Evolutionary conservation across 1,140 invertebrate genomes (phyloP).

Genomic region (Conopomorpha cramerella): DNA sequence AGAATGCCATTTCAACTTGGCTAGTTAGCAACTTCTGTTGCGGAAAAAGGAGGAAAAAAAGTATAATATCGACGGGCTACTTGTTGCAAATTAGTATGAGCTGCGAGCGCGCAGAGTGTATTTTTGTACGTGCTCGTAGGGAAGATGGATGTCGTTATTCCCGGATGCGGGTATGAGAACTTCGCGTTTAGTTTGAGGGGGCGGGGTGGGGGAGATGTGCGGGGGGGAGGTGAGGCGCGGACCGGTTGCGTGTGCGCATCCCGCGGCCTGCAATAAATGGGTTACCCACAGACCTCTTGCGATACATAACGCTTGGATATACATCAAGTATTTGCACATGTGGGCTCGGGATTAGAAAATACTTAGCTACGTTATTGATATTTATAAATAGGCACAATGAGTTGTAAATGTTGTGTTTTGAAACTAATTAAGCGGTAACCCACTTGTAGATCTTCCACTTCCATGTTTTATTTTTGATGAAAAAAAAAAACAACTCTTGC

Average conservation of each 20-base stretch:
- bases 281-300: conserved; percentile 55
- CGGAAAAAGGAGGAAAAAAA: conserved; percentile 22
- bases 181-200: conserved; percentile 13
- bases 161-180: conserved; percentile 39
- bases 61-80: conserved; percentile 1
- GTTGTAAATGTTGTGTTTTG: too few relatives aligned
- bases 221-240: conserved; percentile 11
- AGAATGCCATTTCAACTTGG: conserved; percentile 35
- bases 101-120: background rate
- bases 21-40: conserved; percentile 16
- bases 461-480: too few relatives aligned
- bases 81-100: background rate
- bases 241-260: conserved; percentile 34
- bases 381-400: too few relatives aligned
- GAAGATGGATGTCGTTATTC: conserved; percentile 25
- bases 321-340: too few relatives aligned
- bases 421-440: too few relatives aligned
- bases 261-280: conserved; percentile 36
- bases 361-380: too few relatives aligned
- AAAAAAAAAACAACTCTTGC: too few relatives aligned
- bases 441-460: too few relatives aligned
- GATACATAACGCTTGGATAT: conserved; percentile 28
- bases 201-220: conserved; percentile 11
- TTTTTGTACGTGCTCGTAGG: conserved; percentile 3
- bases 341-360: too few relatives aligned